phyloP scores from a whole-genome alignment of 2,113 vertebrate species.

The Hepsetus odoe region DNA sequence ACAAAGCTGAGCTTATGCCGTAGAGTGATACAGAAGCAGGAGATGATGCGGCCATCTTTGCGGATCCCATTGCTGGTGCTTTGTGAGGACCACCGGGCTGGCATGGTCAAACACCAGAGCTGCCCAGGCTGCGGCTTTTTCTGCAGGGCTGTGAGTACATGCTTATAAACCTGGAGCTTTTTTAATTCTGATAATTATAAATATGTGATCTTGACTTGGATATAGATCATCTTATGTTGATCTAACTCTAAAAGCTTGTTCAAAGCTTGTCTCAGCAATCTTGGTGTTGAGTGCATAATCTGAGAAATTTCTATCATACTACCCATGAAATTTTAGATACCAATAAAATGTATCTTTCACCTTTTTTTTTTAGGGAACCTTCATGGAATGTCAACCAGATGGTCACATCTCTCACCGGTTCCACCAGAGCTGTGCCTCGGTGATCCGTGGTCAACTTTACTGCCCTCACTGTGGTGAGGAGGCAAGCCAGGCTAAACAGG shows the following conservation, averaged over 20 bases:
- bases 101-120: constrained; percentile 98
- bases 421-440: constrained; percentile 88
- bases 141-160: constrained; percentile 85
- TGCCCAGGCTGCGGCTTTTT: constrained; percentile 97
- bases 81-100: constrained; percentile 94
- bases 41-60: constrained; percentile 96
- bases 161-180: not conserved
- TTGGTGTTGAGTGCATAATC: not conserved
- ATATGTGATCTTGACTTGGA: not conserved
- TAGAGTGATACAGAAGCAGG: constrained; percentile 87
- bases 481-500: constrained; percentile 85
- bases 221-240: too few species aligned
- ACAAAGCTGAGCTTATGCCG: constrained; percentile 87
- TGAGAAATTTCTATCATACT: not conserved
- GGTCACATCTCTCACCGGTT: constrained; percentile 95
- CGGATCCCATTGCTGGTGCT: constrained; percentile 89
- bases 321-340: too few species aligned
- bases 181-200: not conserved
- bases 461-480: constrained; percentile 98
- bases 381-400: constrained; percentile 96
- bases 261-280: not conserved
- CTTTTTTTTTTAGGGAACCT: constrained; percentile 83
- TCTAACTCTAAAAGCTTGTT: not conserved
- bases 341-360: not conserved
- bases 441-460: constrained; percentile 84